phyloP scores from a whole-genome alignment of 2,888 invertebrate species.

The Oxytorus armatus region DNA sequence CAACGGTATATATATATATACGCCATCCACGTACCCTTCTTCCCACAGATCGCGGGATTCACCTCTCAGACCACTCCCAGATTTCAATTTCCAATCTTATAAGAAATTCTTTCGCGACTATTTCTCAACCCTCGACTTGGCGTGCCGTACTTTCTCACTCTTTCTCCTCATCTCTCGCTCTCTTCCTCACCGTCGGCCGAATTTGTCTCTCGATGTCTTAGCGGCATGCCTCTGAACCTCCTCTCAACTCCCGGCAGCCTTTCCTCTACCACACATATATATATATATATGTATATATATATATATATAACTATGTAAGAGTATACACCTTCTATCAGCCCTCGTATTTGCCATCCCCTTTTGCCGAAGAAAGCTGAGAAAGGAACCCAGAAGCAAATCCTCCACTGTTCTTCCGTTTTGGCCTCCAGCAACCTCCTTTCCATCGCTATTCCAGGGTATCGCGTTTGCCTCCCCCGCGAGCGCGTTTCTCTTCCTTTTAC shows the following conservation, averaged over 20 bases:
- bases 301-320: no score
- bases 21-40: slow-evolving; percentile 21
- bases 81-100: slow-evolving; percentile 80
- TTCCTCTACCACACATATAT: neutral
- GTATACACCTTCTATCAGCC: slow-evolving; percentile 14
- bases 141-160: slow-evolving; percentile 47
- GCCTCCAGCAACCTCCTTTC: slow-evolving; percentile 62
- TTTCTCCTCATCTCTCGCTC: neutral
- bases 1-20: no score
- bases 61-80: slow-evolving; percentile 67
- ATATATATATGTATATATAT: slow-evolving; percentile 5
- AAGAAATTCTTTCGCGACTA: slow-evolving; percentile 78
- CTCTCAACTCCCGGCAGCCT: slow-evolving; percentile 30
- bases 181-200: slow-evolving; percentile 47
- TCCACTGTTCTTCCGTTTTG: slow-evolving; percentile 18
- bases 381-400: slow-evolving; percentile 46
- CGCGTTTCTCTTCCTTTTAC: slow-evolving; percentile 65
- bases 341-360: slow-evolving; percentile 47
- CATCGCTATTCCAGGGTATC: slow-evolving; percentile 64
- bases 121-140: slow-evolving; percentile 69
- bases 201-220: slow-evolving; percentile 69
- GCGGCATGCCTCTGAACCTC: slow-evolving; percentile 51
- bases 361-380: slow-evolving; percentile 22
- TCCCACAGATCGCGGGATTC: slow-evolving; percentile 52
- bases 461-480: slow-evolving; percentile 19